Conservation (phyloP, 2,113 vertebrate species). For the Pontoporia blainvillei region DNA sequence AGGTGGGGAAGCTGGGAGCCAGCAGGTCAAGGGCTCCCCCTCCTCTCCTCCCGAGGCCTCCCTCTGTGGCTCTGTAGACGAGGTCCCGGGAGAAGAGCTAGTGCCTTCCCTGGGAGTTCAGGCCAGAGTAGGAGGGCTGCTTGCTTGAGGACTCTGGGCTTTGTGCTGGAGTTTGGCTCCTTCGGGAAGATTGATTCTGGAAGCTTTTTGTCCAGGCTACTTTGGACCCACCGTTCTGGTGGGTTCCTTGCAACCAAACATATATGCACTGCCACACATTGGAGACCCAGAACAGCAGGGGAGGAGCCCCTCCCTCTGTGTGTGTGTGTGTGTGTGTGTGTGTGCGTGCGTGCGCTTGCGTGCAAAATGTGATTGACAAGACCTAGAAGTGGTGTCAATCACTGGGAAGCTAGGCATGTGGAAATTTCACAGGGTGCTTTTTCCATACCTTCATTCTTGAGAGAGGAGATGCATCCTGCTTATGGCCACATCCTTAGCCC, state of each 20-base stretch:
- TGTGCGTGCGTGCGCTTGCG: not conserved
- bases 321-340: too few species aligned
- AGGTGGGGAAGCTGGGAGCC: constrained; percentile 37
- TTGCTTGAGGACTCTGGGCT: not conserved
- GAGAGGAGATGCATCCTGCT: not conserved
- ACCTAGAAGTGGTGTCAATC: not conserved
- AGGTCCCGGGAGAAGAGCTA: not conserved
- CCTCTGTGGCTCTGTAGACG: not conserved
- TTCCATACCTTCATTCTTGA: not conserved
- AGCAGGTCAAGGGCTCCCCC: not conserved
- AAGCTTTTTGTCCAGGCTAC: not conserved
- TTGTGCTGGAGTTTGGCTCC: not conserved
- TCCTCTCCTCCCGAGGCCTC: not conserved
- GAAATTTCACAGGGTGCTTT: not conserved
- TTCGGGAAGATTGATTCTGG: not conserved
- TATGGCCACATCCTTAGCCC: not conserved
- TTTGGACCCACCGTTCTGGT: not conserved
- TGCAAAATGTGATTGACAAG: not conserved
- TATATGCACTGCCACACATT: not conserved
- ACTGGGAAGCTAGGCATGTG: not conserved
- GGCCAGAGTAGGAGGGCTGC: not conserved
- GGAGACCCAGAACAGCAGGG: not conserved
- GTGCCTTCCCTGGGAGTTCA: not conserved
- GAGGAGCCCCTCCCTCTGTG: not conserved
- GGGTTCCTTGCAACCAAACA: not conserved